phyloP scores from a whole-genome alignment of 2,888 invertebrate genomes.

The Perizoma flavofasciatum region DNA sequence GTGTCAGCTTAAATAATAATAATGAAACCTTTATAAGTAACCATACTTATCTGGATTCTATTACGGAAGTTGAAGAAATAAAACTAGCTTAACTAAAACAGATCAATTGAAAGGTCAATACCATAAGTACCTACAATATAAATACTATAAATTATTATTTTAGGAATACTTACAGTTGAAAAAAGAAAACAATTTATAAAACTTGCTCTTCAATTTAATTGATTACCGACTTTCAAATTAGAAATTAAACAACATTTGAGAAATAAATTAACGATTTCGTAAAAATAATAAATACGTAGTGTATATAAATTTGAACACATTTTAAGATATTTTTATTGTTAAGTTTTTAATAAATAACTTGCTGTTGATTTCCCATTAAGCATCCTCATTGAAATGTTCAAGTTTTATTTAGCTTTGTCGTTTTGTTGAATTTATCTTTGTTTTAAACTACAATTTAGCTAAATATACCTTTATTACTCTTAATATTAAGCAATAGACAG shows the following conservation, averaged over 20 bases:
- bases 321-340: conserved; percentile 58
- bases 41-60: too few species aligned
- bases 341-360: conserved; percentile 75
- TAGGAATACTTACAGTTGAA: too few species aligned
- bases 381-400: conserved; percentile 79
- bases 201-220: too few species aligned
- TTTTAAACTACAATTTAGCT: conserved; percentile 70
- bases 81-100: too few species aligned
- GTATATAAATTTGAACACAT: conserved; percentile 26
- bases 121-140: too few species aligned
- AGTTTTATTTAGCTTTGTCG: conserved; percentile 68
- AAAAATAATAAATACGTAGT: conserved; percentile 26
- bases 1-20: neutral
- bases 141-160: too few species aligned
- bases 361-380: conserved; percentile 78
- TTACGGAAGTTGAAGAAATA: too few species aligned
- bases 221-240: neutral
- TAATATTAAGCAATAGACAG: conserved; percentile 77
- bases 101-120: too few species aligned
- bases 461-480: conserved; percentile 79
- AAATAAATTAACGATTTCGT: conserved; percentile 15
- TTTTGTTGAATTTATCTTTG: conserved; percentile 68
- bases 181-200: too few species aligned
- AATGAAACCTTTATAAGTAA: neutral
- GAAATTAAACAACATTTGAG: conserved; percentile 24